phyloP scores from a whole-genome alignment of 2,797 vertebrate genomes.

The Telmatherina bonti region DNA sequence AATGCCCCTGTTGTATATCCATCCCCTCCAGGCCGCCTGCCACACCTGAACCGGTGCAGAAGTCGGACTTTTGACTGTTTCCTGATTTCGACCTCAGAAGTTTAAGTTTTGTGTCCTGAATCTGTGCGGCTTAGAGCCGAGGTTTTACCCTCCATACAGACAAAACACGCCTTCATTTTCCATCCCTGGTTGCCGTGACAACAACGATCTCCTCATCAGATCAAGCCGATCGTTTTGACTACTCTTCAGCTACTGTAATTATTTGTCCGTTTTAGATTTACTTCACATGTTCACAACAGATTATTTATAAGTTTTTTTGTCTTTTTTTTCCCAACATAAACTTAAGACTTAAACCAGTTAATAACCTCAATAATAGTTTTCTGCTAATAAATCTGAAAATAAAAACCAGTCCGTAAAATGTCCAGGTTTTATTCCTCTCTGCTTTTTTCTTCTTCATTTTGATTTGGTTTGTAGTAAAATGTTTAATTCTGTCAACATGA shows the following conservation, averaged over 20 bases:
- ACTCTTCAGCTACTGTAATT: constrained; percentile 12
- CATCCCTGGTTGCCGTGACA: constrained; percentile 10
- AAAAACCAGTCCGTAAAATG: background rate
- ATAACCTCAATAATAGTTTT: constrained; percentile 3
- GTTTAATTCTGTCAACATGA: constrained; percentile 2
- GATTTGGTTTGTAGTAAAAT: constrained; percentile 26
- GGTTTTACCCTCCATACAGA: background rate
- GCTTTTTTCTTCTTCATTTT: background rate
- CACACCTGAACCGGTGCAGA: background rate
- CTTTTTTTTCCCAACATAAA: constrained; percentile 6
- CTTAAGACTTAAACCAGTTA: background rate
- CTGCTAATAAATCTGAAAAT: background rate
- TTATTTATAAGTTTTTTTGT: constrained; percentile 8
- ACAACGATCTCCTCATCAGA: background rate
- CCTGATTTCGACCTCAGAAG: background rate
- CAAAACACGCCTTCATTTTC: background rate
- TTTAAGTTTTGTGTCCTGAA: background rate
- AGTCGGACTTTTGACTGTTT: background rate
- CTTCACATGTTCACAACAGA: background rate
- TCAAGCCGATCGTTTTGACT: constrained; percentile 15
- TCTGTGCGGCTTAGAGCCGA: background rate
- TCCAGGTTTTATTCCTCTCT: constrained; percentile 4
- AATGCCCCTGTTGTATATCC: background rate
- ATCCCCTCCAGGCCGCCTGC: background rate
- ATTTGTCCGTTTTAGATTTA: constrained; percentile 5